Evolutionary conservation across 64 coral and sea anemone species (phyloP), one percentile per base, ranked within the genome.

Genomic region (Catalaphyllia jardinei): DNA sequence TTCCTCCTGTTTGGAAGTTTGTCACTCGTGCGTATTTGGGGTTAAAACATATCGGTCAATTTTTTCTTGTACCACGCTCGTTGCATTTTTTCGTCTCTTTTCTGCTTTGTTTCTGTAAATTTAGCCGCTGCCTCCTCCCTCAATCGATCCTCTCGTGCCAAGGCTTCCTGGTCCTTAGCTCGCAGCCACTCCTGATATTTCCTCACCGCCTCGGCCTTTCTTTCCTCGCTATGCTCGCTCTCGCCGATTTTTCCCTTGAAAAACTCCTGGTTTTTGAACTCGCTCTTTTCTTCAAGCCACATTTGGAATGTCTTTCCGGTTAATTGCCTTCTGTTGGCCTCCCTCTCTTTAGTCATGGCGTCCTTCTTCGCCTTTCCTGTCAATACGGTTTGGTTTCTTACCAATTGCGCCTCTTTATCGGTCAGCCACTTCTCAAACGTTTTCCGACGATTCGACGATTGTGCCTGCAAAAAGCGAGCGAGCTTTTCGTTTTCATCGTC

Each of bases 161-260:
- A 79, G 49, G 76, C 51, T 4, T 79, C 76, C 24, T 79, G 10
- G 24, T 79, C 49, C 51, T 79, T 79, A n/a, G 38, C 50, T 28
- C 76, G 76, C 25, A 79, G 19, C 76, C 76, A 79, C 24, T 79
- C 76, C 76, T 79, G 38, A 14, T 79, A 79, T 79, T 79, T 79
- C 9, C 24, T 52, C 16, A 46, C 28, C 8, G 76, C 76, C 27
- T 50, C 76, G n/a, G 49, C 76, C 50, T 57, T 79, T 46, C 76
- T n/a, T 16, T 46, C 76, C n/a, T 57, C 76, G 76, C 24, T 57
- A 57, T 79, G 51, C 24, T 79, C 76, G 75, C 31, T 20, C 62
- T 65, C 62, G 62, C 35, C 17, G 17, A 6, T 17, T 42, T 50
- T 50, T 24, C 1, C 22, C 24, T n/a, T 55, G 9, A 1, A 12